Evolutionary conservation across 1,140 invertebrate species (phyloP).

Genomic region (Goniozus legneri): DNA sequence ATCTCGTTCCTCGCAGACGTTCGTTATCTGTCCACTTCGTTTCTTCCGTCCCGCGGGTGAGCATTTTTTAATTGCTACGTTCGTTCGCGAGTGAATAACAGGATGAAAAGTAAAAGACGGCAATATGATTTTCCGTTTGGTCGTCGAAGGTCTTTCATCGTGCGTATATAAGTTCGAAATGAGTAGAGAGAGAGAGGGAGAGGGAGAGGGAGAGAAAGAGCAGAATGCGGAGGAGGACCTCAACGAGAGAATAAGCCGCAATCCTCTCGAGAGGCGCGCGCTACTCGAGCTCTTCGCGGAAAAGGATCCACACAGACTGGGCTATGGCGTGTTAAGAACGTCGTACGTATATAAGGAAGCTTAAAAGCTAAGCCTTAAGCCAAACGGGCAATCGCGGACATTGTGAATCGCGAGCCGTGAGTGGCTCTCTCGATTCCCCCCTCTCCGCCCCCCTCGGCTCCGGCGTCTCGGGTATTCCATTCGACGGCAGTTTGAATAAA

Average conservation of each 20-base stretch:
- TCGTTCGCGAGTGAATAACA: too few species aligned
- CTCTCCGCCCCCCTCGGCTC: too few species aligned
- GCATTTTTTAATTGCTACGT: too few species aligned
- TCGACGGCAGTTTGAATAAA: too few species aligned
- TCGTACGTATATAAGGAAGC: constrained; percentile 26
- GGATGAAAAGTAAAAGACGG: too few species aligned
- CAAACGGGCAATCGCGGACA: constrained; percentile 22
- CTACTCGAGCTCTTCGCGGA: constrained; percentile 20
- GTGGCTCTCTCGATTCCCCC: too few species aligned
- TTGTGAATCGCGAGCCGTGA: constrained; percentile 12
- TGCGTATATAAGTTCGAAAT: too few species aligned
- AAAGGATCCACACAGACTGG: constrained; percentile 15
- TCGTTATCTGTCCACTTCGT: background rate
- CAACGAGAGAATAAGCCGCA: constrained; percentile 20
- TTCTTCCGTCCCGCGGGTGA: too few species aligned
- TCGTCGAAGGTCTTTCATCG: too few species aligned
- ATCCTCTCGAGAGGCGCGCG: constrained; percentile 30
- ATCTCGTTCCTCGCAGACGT: constrained; percentile 6
- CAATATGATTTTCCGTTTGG: too few species aligned
- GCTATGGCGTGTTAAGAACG: constrained; percentile 21
- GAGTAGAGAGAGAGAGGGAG: too few species aligned
- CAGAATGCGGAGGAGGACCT: constrained; percentile 4
- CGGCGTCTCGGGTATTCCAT: too few species aligned
- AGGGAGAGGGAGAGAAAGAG: constrained; percentile 7
- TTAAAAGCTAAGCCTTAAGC: constrained; percentile 28